Evolutionary conservation across 2,888 invertebrate genomes (phyloP).

Genomic region (Octodonta nipae): DNA sequence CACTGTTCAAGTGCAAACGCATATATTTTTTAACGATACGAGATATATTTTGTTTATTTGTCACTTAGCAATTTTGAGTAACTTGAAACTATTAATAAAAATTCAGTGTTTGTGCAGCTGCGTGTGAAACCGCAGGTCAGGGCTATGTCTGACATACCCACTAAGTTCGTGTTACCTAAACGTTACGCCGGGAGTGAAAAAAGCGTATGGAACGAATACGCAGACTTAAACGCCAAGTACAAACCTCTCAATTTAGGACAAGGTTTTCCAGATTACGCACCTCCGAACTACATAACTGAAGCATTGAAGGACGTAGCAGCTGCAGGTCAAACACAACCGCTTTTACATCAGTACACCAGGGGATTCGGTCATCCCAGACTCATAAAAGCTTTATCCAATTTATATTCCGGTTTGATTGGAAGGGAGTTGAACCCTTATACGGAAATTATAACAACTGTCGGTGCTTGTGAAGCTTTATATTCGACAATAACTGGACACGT

Average conservation of each 20-base stretch:
- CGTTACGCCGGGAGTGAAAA: too few species aligned
- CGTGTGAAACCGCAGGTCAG: too few species aligned
- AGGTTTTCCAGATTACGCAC: conserved; percentile 87
- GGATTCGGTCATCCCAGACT: conserved; percentile 87
- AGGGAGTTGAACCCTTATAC: conserved; percentile 67
- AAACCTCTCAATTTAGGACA: conserved; percentile 89
- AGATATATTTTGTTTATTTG: too few species aligned
- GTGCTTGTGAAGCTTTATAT: conserved; percentile 91
- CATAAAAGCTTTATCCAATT: conserved; percentile 66
- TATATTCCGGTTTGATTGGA: conserved; percentile 69
- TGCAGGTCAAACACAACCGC: conserved; percentile 55
- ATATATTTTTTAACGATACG: too few species aligned
- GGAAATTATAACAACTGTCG: conserved; percentile 79
- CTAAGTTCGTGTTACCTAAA: too few species aligned
- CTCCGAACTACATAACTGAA: conserved; percentile 69
- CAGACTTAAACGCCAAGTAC: too few species aligned
- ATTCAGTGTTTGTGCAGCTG: too few species aligned
- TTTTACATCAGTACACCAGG: conserved; percentile 84
- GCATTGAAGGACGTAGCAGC: conserved; percentile 55
- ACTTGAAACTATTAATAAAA: too few species aligned
- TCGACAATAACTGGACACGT: conserved; percentile 62
- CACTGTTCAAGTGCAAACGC: too few species aligned
- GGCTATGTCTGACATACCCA: too few species aligned
- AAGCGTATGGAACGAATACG: too few species aligned
- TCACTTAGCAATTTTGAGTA: too few species aligned